These are phyloP conservation scores for Ptychobarbus kaznakovi DNA, from an alignment of 2,797 vertebrate genomes.

Conservation along the genomic window DNA sequence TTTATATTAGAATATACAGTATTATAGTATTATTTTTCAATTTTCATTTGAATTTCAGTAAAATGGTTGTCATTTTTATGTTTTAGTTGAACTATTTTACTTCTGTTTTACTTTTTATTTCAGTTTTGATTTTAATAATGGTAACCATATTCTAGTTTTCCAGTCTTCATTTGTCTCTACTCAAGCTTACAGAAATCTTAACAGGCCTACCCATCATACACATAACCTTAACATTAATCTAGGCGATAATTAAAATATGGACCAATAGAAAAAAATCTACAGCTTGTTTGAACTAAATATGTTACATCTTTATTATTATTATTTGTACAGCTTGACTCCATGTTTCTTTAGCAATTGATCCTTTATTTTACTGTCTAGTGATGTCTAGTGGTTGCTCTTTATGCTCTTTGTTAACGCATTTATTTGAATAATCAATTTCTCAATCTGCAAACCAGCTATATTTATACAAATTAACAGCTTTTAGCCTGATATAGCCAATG, in stretches of 20 bases:
- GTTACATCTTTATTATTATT: no score
- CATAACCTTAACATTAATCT: background rate
- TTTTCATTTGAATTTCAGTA: background rate
- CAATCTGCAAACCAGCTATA: background rate
- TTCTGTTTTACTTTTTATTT: background rate
- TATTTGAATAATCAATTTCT: background rate
- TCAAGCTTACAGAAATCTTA: background rate
- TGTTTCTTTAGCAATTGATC: background rate
- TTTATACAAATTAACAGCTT: background rate
- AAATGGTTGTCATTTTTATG: background rate
- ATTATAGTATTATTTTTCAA: background rate
- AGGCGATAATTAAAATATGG: background rate
- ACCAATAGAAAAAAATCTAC: background rate
- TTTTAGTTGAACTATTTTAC: background rate
- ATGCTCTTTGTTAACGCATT: background rate
- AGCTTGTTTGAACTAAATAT: background rate
- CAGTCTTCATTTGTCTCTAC: background rate
- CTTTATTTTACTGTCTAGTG: background rate
- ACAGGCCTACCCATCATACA: background rate
- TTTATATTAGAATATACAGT: background rate
- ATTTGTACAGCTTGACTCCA: background rate
- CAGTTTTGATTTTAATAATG: background rate
- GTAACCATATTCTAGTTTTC: background rate
- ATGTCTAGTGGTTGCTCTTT: background rate
- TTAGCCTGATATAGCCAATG: background rate